Evolutionary conservation across 2,113 vertebrate genomes (phyloP).

Genomic region (Chloroceryle aenea): DNA sequence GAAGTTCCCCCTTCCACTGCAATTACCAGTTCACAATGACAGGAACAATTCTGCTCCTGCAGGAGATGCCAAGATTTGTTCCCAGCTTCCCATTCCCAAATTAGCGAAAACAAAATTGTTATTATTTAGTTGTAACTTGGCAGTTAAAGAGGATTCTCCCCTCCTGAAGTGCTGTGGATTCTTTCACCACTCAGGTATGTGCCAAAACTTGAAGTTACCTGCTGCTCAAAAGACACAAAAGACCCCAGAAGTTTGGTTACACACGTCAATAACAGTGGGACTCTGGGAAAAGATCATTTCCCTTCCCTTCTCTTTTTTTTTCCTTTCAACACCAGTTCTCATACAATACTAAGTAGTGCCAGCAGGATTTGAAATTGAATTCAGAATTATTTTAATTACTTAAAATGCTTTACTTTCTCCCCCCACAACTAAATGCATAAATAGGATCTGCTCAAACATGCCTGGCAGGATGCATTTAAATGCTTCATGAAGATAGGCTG

Average conservation of each 20-base stretch:
- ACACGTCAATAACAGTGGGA: neutral
- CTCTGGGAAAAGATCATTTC: conserved; percentile 1
- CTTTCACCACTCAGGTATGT: neutral
- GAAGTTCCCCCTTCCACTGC: neutral
- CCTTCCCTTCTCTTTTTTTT: neutral
- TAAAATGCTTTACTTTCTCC: conserved; percentile 49
- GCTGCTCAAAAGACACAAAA: neutral
- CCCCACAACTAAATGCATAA: conserved; percentile 33
- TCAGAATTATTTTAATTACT: conserved; percentile 55
- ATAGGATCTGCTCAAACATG: conserved; percentile 38
- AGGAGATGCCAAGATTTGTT: neutral
- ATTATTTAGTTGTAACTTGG: neutral
- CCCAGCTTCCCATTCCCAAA: neutral
- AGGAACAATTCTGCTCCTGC: neutral
- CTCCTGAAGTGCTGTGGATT: neutral
- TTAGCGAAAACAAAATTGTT: neutral
- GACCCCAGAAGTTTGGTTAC: neutral
- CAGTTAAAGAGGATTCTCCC: neutral
- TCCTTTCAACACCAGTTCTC: neutral
- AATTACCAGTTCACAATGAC: neutral
- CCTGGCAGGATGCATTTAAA: conserved; percentile 52
- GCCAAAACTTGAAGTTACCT: neutral
- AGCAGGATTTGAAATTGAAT: conserved; percentile 33
- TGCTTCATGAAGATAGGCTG: conserved; percentile 11
- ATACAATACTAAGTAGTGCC: conserved; percentile 12